Evolutionary conservation across 92 coral and sea anemone genomes (phyloP).

Genomic region (Bergia sp.): DNA sequence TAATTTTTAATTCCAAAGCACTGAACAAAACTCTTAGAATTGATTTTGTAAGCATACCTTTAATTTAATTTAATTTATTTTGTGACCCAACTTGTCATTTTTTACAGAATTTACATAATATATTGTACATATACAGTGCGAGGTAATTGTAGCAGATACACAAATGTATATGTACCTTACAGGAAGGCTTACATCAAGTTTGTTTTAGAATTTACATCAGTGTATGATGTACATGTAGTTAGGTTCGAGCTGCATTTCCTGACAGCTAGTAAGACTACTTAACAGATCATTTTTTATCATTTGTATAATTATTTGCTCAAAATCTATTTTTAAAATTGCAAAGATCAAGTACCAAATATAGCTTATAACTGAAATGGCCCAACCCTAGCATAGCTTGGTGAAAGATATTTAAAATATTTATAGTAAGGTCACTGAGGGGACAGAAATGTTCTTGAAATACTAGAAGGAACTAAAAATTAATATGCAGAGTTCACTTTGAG

Average conservation of each 20-base stretch:
- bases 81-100: no score
- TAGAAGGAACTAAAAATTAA: background rate
- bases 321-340: background rate
- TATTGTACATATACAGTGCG: no score
- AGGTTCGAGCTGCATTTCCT: background rate
- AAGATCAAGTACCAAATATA: background rate
- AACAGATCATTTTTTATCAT: background rate
- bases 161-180: no score
- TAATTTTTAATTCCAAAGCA: no score
- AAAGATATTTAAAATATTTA: background rate
- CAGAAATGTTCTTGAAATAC: background rate
- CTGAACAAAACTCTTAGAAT: no score
- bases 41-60: no score
- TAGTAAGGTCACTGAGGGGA: conserved; percentile 1
- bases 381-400: background rate
- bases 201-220: no score
- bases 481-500: background rate
- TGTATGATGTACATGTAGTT: background rate
- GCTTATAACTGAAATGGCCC: background rate
- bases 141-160: no score
- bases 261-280: background rate
- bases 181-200: no score
- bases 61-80: no score
- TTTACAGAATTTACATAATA: no score
- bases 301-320: background rate